Evolutionary conservation across 1,140 invertebrate genomes (phyloP), one percentile per base, ranked within the genome.

Genomic region (Tribolium madens): DNA sequence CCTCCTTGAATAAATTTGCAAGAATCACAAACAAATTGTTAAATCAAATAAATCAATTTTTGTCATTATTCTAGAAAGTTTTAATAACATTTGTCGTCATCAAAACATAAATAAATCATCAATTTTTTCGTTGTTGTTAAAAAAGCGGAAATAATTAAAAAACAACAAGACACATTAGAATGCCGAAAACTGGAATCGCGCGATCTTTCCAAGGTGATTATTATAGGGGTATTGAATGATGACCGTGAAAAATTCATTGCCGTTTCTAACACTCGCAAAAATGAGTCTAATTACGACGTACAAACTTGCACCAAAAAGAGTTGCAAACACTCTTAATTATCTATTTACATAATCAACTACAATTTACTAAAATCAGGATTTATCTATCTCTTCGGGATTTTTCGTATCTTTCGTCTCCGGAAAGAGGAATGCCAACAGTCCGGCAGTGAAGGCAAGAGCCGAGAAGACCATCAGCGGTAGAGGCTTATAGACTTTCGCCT

Each of bases 401-500:
- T 91, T 89, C 2, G 87, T 81, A 21, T 89, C 89, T 33, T 90
- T 88, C 0, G 92, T 94, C 86, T 94, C 93, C 0, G 93, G 93
- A 53, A 93, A 91, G 12, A 89, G 82, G 1, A 92, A 86, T 0
- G 91, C 86, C 1, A 92, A 83, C 2, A 89, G 42, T 1, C 91
- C 91, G 6, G 92, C 89, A 0, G 89, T 76, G 0, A 92, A 80
- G 0, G 91, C 87, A 76, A 89, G 87, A 14, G 83, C 77, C 0
- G 90, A 91, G 80, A 93, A 93, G 3, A 92, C 85, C 42, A 93
- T 84, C 3, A 91, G 84, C 0, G 92, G 91, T 0, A 93, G 84
- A 12, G 88, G 87, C 52, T 85, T 80, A 75, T 87, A 86, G 78
- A 89, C 86, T 79, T 87, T 86, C 31, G 86, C 87, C 89, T 91